Evolutionary conservation across 2,797 vertebrate genomes (phyloP).

Genomic region (Sylvilagus floridanus): DNA sequence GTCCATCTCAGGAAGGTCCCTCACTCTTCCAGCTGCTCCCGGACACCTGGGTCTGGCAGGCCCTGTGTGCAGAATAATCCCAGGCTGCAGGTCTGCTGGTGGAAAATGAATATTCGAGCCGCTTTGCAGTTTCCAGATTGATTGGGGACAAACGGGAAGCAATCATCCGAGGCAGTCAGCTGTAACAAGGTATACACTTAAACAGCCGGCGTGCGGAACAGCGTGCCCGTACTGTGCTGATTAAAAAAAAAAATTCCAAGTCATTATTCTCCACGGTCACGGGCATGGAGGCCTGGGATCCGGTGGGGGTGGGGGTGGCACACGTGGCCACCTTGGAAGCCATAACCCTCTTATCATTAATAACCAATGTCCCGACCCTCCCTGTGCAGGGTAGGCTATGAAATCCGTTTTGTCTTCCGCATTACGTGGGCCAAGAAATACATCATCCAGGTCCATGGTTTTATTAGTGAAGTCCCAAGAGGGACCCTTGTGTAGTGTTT

Average conservation of each 20-base stretch:
- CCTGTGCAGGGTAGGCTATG: rapidly evolving
- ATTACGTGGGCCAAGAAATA: neutral
- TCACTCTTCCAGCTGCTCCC: neutral
- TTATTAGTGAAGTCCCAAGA: neutral
- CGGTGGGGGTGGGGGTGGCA: neutral
- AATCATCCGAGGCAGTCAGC: slow-evolving; percentile 83
- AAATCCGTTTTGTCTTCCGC: neutral
- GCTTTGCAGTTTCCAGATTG: slow-evolving; percentile 81
- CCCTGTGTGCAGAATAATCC: neutral
- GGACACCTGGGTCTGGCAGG: neutral
- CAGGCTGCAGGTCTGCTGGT: neutral
- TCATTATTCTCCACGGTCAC: neutral
- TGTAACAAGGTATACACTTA: slow-evolving; percentile 81
- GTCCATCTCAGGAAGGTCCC: neutral
- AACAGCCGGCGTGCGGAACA: slow-evolving; percentile 66
- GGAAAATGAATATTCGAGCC: slow-evolving; percentile 78
- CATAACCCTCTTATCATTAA: neutral
- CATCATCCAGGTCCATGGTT: neutral
- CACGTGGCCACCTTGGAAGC: neutral
- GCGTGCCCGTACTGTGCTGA: neutral
- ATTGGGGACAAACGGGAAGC: slow-evolving; percentile 75
- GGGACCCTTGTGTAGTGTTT: neutral
- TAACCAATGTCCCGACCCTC: no score
- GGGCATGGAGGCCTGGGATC: neutral
- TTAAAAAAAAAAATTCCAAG: neutral